Conservation (phyloP, 1,140 invertebrate species). For the Meloidogyne chitwoodi region DNA sequence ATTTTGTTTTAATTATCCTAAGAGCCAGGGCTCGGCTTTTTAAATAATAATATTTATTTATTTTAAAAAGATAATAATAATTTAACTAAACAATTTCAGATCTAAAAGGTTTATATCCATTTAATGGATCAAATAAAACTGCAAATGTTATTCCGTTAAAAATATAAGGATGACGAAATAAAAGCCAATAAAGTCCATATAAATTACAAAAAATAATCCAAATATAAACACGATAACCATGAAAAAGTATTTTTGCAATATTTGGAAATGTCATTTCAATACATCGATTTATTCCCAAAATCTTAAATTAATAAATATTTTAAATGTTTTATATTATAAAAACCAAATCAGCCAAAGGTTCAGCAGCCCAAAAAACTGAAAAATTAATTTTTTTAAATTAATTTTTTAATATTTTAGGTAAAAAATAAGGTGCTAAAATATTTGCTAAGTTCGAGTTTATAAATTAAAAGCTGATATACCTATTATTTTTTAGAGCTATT, state of each 20-base stretch:
- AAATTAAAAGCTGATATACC: no score
- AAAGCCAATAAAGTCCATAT: conserved; percentile 4
- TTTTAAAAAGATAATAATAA: no score
- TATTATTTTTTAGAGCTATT: no score
- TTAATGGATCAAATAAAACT: neutral
- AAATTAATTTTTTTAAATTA: neutral
- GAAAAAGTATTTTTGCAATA: neutral
- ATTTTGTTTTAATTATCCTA: no score
- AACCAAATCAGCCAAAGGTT: neutral
- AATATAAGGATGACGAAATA: neutral
- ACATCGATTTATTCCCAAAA: conserved; percentile 8
- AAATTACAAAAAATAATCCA: neutral
- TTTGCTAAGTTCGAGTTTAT: no score
- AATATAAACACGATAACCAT: neutral
- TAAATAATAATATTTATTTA: no score
- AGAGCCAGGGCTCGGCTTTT: no score
- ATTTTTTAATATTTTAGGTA: neutral
- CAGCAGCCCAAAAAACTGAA: conserved; percentile 5
- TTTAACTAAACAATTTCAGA: neutral
- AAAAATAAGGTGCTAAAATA: no score
- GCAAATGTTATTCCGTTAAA: conserved; percentile 3
- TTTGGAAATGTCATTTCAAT: neutral
- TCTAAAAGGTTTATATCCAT: neutral
- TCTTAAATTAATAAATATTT: neutral
- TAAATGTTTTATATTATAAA: neutral